Evolutionary conservation across 2,113 vertebrate species (phyloP).

Genomic region (Willisornis vidua): DNA sequence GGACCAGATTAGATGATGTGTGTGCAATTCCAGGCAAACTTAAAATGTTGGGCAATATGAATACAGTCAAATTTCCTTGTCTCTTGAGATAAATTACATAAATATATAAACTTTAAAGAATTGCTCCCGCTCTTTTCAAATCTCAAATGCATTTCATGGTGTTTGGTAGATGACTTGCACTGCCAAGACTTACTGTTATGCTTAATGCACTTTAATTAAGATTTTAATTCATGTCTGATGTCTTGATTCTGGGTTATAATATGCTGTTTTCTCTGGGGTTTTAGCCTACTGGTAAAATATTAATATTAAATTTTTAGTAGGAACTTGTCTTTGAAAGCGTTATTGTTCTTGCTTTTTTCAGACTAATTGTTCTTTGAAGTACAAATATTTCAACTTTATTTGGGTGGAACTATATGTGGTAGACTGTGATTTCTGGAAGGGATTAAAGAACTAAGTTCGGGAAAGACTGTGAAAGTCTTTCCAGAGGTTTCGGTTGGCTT

Average conservation of each 20-base stretch:
- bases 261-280: background rate
- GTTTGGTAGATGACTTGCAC: conserved; percentile 18
- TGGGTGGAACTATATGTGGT: background rate
- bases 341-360: conserved; percentile 6
- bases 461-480: background rate
- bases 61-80: background rate
- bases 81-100: conserved; percentile 10
- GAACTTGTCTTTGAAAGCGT: conserved; percentile 3
- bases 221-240: conserved; percentile 55
- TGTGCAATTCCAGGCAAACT: background rate
- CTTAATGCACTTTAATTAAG: conserved; percentile 53
- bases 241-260: conserved; percentile 24
- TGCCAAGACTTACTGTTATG: conserved; percentile 25
- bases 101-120: background rate
- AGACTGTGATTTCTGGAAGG: background rate
- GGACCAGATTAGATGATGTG: background rate
- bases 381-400: background rate
- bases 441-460: background rate
- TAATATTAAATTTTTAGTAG: conserved; percentile 32
- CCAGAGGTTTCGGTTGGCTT: background rate
- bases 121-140: background rate
- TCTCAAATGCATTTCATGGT: conserved; percentile 1
- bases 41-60: background rate
- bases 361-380: background rate
- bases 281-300: conserved; percentile 26